A percentile compares a stretch with the other conserved stretches of the same genome.
These are phyloP conservation scores for Lepilemur ruficaudatus DNA, from an alignment of 2,797 vertebrate genomes.

Conservation along the genomic window DNA sequence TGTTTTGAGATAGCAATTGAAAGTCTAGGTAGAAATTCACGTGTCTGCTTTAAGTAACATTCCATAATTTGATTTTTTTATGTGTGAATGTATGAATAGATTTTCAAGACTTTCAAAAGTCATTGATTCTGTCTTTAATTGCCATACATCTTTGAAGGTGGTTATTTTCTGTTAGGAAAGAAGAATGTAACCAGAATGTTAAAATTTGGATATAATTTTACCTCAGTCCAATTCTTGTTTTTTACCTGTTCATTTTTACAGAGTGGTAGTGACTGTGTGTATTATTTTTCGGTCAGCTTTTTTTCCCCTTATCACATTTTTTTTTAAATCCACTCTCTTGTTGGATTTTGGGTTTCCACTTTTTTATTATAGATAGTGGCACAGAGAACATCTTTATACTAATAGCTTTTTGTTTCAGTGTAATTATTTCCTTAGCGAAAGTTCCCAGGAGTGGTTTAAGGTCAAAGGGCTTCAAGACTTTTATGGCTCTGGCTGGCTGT, in stretches of 20 bases:
- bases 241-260: background rate
- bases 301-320: background rate
- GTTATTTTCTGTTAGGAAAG: background rate
- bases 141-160: background rate
- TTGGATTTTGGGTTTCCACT: background rate
- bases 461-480: conserved; percentile 61
- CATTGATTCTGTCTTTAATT: background rate
- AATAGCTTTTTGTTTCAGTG: conserved; percentile 52
- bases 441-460: conserved; percentile 58
- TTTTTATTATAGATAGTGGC: background rate
- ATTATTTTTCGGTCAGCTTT: background rate
- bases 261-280: background rate
- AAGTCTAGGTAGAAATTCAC: background rate
- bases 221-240: background rate
- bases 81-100: background rate
- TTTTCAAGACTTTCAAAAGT: conserved; percentile 19
- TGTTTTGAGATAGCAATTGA: conserved; percentile 3
- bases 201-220: conserved; percentile 7
- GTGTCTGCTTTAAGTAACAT: background rate
- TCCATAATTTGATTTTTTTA: background rate
- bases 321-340: background rate
- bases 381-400: conserved; percentile 12
- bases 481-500: background rate
- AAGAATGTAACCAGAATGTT: background rate
- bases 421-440: conserved; percentile 51